These are phyloP conservation scores for Lacerta viridis DNA, from an alignment of 2,797 vertebrate species.

Conservation along the genomic window DNA sequence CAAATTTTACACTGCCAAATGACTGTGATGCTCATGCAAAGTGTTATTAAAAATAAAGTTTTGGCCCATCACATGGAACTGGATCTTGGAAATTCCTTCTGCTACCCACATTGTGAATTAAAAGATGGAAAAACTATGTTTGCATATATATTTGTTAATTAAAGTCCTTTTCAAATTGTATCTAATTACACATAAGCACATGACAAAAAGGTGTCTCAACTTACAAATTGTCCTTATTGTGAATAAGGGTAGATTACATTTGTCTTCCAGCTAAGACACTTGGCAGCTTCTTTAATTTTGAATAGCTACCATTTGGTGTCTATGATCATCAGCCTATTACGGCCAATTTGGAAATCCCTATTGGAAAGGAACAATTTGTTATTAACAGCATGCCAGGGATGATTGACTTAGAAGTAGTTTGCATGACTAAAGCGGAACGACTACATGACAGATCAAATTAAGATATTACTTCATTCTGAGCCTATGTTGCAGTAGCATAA, in stretches of 20 bases:
- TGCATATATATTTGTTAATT: not conserved
- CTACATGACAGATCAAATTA: not conserved
- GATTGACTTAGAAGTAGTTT: constrained; percentile 2
- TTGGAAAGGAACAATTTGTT: constrained; percentile 1
- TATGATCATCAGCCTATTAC: not conserved
- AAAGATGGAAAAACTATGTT: not conserved
- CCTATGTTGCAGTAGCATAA: not conserved
- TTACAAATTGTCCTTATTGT: not conserved
- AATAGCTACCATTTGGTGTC: not conserved
- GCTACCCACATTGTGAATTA: not conserved
- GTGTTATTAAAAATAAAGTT: not conserved
- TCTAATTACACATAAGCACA: not conserved
- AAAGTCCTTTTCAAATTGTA: not conserved
- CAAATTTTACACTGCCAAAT: not conserved
- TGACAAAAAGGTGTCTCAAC: not conserved
- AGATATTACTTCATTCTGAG: not conserved
- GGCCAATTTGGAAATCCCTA: not conserved
- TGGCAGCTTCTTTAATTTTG: not conserved
- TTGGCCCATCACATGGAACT: not conserved
- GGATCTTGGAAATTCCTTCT: not conserved
- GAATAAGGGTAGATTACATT: no score
- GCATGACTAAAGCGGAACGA: not conserved
- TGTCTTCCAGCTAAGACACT: not conserved
- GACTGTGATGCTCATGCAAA: not conserved
- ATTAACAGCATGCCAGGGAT: not conserved